Conservation (phyloP, 2,797 vertebrate species). For the Adrianichthys oophorus region DNA sequence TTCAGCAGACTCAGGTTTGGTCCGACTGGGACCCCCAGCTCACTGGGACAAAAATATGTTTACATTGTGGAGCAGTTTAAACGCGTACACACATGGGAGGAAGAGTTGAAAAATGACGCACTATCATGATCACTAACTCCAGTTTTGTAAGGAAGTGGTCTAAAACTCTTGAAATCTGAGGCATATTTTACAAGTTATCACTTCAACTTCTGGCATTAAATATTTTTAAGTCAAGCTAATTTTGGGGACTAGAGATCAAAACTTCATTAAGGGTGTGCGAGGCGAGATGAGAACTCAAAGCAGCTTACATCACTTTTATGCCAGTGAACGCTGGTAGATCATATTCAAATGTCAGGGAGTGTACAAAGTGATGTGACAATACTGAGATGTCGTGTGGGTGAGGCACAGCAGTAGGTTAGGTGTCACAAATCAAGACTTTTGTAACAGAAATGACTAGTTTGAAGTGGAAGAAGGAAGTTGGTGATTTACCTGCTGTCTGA, state of each 20-base stretch:
- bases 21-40: constrained; percentile 64
- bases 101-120: constrained; percentile 1
- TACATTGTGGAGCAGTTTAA: constrained; percentile 44
- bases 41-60: constrained; percentile 70
- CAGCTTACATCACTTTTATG: constrained; percentile 17
- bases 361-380: constrained; percentile 8
- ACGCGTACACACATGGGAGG: constrained; percentile 23
- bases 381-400: constrained; percentile 5
- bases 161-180: constrained; percentile 18
- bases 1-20: constrained; percentile 55
- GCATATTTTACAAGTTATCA: constrained; percentile 6
- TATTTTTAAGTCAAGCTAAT: constrained; percentile 32
- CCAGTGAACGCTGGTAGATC: constrained; percentile 4
- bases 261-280: constrained; percentile 22
- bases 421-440: constrained; percentile 4
- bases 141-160: constrained; percentile 16
- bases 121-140: background rate
- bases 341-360: constrained; percentile 43
- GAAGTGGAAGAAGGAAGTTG: constrained; percentile 7
- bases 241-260: constrained; percentile 17
- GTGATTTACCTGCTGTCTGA: constrained; percentile 57
- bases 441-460: constrained; percentile 2
- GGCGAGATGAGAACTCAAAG: constrained; percentile 1
- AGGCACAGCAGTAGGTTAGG: background rate
- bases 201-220: constrained; percentile 22